Percentiles rank a stretch among this genome's conserved stretches.
phyloP scores from a whole-genome alignment of 2,888 invertebrate genomes.

The Rhagium mordax region DNA sequence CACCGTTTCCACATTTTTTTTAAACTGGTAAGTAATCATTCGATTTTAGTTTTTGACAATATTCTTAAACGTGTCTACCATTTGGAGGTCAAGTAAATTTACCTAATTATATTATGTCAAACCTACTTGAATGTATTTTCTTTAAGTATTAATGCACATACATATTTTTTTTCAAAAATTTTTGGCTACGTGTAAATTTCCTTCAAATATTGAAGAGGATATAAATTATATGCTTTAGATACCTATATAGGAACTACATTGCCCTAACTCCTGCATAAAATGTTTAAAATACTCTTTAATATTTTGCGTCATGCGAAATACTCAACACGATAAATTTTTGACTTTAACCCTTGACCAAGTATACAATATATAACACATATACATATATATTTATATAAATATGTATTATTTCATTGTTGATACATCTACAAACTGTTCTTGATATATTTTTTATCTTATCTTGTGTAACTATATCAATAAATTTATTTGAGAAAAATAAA shows the following conservation, averaged over 20 bases:
- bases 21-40: slow-evolving; percentile 11
- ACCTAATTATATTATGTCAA: background rate
- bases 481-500: background rate
- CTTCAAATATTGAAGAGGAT: too few relatives aligned
- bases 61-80: background rate
- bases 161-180: too few relatives aligned
- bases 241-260: too few relatives aligned
- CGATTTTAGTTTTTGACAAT: background rate
- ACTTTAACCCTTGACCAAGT: slow-evolving; percentile 24
- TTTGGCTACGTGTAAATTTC: too few relatives aligned
- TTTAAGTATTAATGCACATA: too few relatives aligned
- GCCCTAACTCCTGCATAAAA: background rate
- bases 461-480: background rate
- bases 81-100: background rate
- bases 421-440: background rate
- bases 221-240: background rate
- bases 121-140: too few relatives aligned
- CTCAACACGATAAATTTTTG: background rate
- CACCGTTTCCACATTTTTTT: slow-evolving; percentile 23
- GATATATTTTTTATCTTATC: slow-evolving; percentile 22
- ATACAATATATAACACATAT: background rate
- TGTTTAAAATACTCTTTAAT: background rate
- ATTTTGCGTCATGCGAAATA: slow-evolving; percentile 4
- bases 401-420: background rate
- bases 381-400: background rate